phyloP scores from a whole-genome alignment of 2,113 vertebrate genomes.

The Ploceus nigricollis region DNA sequence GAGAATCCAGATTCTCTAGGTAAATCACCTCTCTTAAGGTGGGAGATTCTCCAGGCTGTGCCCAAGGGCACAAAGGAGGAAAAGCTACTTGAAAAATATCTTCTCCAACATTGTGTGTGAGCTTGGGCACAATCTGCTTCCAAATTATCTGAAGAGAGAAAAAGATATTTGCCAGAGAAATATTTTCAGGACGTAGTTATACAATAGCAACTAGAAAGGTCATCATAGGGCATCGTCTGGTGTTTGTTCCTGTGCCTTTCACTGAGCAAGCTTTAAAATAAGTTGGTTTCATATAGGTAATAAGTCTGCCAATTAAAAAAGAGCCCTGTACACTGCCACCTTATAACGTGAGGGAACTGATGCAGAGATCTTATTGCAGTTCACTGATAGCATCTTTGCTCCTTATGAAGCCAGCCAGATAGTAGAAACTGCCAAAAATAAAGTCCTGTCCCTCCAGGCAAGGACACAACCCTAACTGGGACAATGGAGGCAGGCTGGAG shows the following conservation, averaged over 20 bases:
- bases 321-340: background rate
- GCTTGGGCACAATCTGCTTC: background rate
- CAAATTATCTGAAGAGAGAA: background rate
- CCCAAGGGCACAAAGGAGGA: background rate
- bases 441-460: background rate
- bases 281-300: conserved; percentile 1
- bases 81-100: background rate
- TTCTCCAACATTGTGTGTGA: background rate
- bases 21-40: background rate
- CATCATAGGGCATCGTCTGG: background rate
- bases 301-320: conserved; percentile 14
- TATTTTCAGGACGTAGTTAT: background rate
- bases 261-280: background rate
- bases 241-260: conserved; percentile 15
- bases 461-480: conserved; percentile 4
- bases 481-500: background rate
- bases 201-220: conserved; percentile 31
- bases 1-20: background rate
- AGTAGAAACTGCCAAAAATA: conserved; percentile 31
- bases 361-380: conserved; percentile 18
- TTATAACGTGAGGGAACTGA: background rate
- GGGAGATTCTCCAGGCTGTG: background rate
- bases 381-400: conserved; percentile 1
- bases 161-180: conserved; percentile 16
- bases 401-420: background rate